Base-by-base conservation (phyloP, 2,888 invertebrate genomes). In the Troilus luridus region DNA sequence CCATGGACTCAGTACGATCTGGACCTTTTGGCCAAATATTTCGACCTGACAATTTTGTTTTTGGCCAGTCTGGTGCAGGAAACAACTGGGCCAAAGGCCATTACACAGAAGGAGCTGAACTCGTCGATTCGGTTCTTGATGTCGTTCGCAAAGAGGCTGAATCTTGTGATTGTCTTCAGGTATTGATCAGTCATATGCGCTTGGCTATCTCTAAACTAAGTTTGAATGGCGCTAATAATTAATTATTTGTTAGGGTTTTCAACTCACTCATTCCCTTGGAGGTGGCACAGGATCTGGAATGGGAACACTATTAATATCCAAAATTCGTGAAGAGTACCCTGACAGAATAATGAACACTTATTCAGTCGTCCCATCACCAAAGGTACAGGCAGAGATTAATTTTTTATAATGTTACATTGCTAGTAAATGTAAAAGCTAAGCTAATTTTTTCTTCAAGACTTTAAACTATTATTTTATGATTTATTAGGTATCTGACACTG, bases 1-100 rank as follows among this genome's bases (percentile, higher is more conserved):
- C 98, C 24, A 97, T 98, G 97, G 98, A 98, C 94, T 96, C 96
- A 14, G 97, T 98, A 93, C 95, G 97, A 93, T 96, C 97, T 88
- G 96, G 97, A 72, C 96, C 97, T 5, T 97, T 96, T 94, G 98
- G 98, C 0, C 96, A 89, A 67, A 62, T 96, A 91, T 96, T 96
- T 94, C 94, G 96, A 60, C 96, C 96, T 19, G 96, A 96, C 93
- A 96, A 96, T 94, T 96, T 96, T 93, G 95, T 96, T 59, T 96
- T 96, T 93, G 95, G 95, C 0, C 95, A 95, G 92, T 94, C 94
- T 92, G 95, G 95, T 8, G 95, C 95, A 64, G 95, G 95, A 0
- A 95, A 95, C 93, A 95, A 94, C 92, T 94, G 94, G 94, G 94
- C 95, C 58, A 95, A 95, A 93, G 96, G 96, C 88, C 96, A 96